A percentile compares a stretch with the other conserved stretches of the same genome.
These are phyloP conservation scores for Rhynchonycteris naso DNA, from an alignment of 2,797 vertebrate species.

Conservation along the genomic window DNA sequence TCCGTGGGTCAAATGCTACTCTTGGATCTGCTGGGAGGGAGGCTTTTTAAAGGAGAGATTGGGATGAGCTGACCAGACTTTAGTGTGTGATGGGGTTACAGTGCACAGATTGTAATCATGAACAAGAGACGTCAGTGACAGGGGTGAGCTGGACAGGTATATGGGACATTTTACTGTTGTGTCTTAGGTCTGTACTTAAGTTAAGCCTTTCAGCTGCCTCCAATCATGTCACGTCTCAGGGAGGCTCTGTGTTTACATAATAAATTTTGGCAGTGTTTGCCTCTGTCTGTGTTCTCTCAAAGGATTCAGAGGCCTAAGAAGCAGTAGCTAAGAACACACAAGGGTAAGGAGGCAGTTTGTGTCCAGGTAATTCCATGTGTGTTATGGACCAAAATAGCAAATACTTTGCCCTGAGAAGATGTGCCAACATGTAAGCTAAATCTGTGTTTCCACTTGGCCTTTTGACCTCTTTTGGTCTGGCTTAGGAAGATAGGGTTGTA, in stretches of 20 bases:
- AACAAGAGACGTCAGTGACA: accelerated
- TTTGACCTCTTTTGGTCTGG: neutral
- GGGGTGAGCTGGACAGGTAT: neutral
- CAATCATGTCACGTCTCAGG: neutral
- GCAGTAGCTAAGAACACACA: accelerated
- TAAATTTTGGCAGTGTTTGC: neutral
- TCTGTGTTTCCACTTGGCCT: neutral
- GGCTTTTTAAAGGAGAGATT: neutral
- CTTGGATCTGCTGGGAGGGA: neutral
- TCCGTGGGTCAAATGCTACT: accelerated
- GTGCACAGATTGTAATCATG: accelerated
- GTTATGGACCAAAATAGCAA: accelerated
- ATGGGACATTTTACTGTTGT: accelerated
- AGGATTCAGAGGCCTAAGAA: neutral
- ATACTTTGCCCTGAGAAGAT: too few relatives aligned
- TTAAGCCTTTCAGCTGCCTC: neutral
- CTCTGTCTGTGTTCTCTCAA: neutral
- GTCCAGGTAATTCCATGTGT: neutral
- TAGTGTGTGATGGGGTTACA: accelerated
- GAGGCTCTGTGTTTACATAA: neutral
- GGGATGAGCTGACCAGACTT: neutral
- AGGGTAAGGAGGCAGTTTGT: accelerated
- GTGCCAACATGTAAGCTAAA: accelerated
- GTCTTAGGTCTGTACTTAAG: accelerated
- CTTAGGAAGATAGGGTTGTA: too few relatives aligned